Evolutionary conservation across 2,888 invertebrate species (phyloP).

Genomic region (Megaustenia siamemsis): DNA sequence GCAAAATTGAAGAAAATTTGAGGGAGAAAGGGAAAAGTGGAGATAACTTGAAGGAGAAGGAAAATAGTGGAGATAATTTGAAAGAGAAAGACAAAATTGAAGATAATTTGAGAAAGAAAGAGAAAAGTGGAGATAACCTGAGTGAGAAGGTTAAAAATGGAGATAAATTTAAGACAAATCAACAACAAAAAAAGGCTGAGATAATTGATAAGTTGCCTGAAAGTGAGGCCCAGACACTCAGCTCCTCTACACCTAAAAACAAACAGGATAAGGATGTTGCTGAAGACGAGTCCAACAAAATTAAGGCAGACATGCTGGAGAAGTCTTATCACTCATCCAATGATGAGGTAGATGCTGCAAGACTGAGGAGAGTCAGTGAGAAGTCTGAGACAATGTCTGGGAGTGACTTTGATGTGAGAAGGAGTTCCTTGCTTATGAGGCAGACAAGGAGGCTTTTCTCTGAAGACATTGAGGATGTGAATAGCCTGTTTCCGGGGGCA

Average conservation of each 20-base stretch:
- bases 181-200: neutral
- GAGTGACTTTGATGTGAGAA: neutral
- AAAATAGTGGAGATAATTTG: too few relatives aligned
- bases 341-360: slow-evolving; percentile 41
- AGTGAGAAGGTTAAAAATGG: neutral
- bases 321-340: slow-evolving; percentile 33
- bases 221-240: neutral
- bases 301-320: slow-evolving; percentile 19
- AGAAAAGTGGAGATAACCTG: neutral
- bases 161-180: slow-evolving; percentile 1
- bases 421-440: slow-evolving; percentile 44
- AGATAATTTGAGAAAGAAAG: neutral
- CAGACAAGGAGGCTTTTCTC: slow-evolving; percentile 47
- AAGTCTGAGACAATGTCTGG: slow-evolving; percentile 35
- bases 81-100: too few relatives aligned
- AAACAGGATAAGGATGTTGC: neutral
- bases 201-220: slow-evolving; percentile 31
- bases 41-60: too few relatives aligned
- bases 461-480: slow-evolving; percentile 5
- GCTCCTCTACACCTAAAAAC: neutral
- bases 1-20: too few relatives aligned
- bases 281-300: slow-evolving; percentile 46
- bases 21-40: too few relatives aligned
- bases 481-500: slow-evolving; percentile 5
- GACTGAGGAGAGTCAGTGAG: slow-evolving; percentile 40